These are phyloP conservation scores for Plebejus argus DNA, from an alignment of 2,888 invertebrate species.

Conservation along the genomic window DNA sequence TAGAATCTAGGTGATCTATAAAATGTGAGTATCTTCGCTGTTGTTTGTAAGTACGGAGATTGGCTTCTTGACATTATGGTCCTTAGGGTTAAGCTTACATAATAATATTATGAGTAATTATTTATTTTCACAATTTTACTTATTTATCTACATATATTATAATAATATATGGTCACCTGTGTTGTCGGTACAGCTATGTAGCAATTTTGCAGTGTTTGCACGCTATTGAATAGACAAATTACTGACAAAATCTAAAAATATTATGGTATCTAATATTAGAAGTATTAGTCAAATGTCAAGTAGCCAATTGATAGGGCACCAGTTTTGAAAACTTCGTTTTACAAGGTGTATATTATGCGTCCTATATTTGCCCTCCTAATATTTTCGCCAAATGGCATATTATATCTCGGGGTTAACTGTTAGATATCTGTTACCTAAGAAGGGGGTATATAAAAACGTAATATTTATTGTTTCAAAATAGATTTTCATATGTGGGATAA, in stretches of 20 bases:
- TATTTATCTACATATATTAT: background rate
- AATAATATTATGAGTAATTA: background rate
- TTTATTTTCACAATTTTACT: background rate
- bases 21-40: background rate
- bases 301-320: background rate
- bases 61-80: background rate
- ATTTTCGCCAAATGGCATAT: conserved; percentile 8
- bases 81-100: background rate
- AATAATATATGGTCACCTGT: too few species aligned
- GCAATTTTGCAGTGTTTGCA: too few species aligned
- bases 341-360: conserved; percentile 19
- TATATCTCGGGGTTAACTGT: background rate
- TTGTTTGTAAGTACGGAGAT: background rate
- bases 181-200: too few species aligned
- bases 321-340: background rate
- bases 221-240: too few species aligned
- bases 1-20: background rate
- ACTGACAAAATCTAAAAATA: too few species aligned
- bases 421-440: background rate
- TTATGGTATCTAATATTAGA: too few species aligned
- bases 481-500: background rate
- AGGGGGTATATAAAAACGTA: background rate
- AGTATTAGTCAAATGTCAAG: background rate
- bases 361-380: background rate
- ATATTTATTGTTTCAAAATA: background rate